Evolutionary conservation across 2,113 vertebrate genomes (phyloP).

Genomic region (Anser cygnoides): DNA sequence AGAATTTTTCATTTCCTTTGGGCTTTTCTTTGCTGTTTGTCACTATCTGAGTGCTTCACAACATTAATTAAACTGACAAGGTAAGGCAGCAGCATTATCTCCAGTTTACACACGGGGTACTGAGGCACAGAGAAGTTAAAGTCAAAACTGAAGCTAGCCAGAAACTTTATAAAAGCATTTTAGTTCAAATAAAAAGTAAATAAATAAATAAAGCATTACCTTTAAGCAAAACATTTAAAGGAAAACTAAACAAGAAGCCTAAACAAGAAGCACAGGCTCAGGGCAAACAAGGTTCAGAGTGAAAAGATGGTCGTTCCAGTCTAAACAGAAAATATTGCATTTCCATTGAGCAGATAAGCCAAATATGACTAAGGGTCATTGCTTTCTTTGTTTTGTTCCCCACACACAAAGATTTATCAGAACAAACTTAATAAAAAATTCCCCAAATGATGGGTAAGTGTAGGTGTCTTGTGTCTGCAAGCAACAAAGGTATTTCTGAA

Average conservation of each 20-base stretch:
- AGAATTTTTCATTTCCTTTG: conserved; percentile 66
- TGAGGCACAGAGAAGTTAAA: background rate
- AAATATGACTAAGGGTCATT: fast-evolving
- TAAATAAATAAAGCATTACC: background rate
- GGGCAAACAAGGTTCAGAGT: background rate
- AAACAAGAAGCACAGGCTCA: background rate
- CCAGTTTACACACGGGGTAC: background rate
- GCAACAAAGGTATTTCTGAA: background rate
- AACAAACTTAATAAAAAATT: background rate
- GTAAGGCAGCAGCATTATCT: conserved; percentile 55
- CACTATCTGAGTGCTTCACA: conserved; percentile 26
- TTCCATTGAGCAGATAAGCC: background rate
- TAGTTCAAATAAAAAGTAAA: background rate
- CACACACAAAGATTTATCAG: no score
- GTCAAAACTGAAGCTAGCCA: background rate
- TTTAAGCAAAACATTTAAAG: background rate
- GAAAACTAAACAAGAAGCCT: background rate
- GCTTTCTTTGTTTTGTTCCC: no score
- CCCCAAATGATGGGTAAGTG: background rate
- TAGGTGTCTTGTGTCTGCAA: background rate
- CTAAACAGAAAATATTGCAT: background rate
- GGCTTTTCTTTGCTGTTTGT: conserved; percentile 51
- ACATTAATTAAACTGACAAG: conserved; percentile 64
- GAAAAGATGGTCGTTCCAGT: background rate
- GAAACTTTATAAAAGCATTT: background rate